Evolutionary conservation across 2,888 invertebrate species (phyloP).

Genomic region (Leistus spinibarbis): DNA sequence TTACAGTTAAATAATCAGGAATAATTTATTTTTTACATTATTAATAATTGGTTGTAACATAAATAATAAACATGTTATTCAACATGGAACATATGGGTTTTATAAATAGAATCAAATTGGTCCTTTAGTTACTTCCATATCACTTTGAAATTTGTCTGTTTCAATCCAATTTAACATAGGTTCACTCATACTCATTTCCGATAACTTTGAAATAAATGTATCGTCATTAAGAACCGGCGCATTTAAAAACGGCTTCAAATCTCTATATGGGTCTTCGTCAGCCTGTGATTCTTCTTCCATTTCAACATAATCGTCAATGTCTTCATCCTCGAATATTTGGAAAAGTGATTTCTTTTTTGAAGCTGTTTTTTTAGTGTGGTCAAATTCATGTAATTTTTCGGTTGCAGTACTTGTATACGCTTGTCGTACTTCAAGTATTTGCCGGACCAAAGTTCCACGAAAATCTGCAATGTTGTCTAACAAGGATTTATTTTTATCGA

Average conservation of each 20-base stretch:
- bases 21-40: conserved; percentile 16
- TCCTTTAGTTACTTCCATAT: neutral
- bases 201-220: too few relatives aligned
- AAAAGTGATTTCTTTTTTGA: neutral
- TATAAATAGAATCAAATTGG: neutral
- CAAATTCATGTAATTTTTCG: neutral
- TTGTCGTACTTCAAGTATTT: neutral
- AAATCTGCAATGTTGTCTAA: neutral
- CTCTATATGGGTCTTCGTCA: neutral
- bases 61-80: conserved; percentile 2
- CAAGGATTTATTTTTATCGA: neutral
- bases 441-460: neutral
- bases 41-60: conserved; percentile 3
- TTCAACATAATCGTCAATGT: neutral
- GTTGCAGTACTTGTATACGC: neutral
- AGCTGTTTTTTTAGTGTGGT: neutral
- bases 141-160: neutral
- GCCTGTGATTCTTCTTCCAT: neutral
- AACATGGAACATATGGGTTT: neutral
- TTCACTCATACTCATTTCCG: neutral
- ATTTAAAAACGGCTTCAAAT: neutral
- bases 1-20: conserved; percentile 11
- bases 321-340: neutral
- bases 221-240: neutral
- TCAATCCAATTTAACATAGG: neutral